phyloP scores from a whole-genome alignment of 2,113 vertebrate species.

The Megaceryle maxima region DNA sequence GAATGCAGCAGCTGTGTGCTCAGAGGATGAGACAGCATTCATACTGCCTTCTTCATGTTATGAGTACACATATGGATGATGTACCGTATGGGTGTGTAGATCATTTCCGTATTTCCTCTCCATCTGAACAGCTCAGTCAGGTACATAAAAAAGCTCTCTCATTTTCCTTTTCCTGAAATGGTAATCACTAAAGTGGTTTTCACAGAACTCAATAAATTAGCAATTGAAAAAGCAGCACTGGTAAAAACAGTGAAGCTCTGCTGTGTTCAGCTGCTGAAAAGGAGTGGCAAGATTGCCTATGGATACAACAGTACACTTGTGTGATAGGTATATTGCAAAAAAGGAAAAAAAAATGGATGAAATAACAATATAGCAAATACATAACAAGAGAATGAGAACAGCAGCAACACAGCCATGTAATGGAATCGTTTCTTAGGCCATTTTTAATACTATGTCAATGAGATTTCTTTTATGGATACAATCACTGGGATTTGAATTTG shows the following conservation, averaged over 20 bases:
- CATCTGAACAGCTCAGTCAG: background rate
- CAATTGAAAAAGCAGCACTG: background rate
- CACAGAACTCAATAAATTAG: background rate
- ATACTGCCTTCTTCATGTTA: background rate
- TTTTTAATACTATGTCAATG: background rate
- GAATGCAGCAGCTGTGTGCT: conserved; percentile 6
- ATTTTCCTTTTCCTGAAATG: background rate
- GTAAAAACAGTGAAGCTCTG: background rate
- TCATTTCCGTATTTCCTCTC: background rate
- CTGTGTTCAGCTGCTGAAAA: background rate
- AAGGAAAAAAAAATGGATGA: background rate
- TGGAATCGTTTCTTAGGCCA: background rate
- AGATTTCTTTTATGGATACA: background rate
- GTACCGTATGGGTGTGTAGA: background rate
- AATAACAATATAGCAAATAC: background rate
- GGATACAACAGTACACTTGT: background rate
- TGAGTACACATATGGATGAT: background rate
- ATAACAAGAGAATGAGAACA: background rate
- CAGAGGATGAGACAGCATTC: background rate
- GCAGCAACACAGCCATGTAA: accelerated
- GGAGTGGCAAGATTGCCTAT: background rate
- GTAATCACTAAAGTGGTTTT: background rate
- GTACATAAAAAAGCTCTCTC: background rate
- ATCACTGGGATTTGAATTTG: background rate
- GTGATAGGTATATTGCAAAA: background rate